Percentiles rank a stretch among this genome's conserved stretches.
Evolutionary conservation across 2,797 vertebrate genomes (phyloP).

Genomic region (Lophius americanus): DNA sequence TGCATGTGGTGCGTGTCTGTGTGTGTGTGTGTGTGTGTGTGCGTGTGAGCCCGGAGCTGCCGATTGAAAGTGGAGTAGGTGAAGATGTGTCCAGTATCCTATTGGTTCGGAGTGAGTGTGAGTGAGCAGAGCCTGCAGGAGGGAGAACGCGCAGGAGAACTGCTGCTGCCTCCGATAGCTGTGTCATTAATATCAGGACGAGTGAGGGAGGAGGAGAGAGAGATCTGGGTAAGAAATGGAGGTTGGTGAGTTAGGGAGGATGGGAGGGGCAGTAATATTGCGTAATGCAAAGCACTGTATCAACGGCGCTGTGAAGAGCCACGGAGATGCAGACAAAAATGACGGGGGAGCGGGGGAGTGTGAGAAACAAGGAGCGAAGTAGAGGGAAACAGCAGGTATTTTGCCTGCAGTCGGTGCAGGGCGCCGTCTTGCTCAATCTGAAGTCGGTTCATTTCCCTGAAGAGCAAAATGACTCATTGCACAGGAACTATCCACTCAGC

Average conservation of each 20-base stretch:
- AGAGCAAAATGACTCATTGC: constrained; percentile 61
- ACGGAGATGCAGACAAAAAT: constrained; percentile 46
- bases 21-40: constrained; percentile 22
- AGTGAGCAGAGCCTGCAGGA: constrained; percentile 72
- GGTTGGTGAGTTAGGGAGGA: constrained; percentile 58
- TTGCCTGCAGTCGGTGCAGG: constrained; percentile 38
- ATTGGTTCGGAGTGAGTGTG: constrained; percentile 40
- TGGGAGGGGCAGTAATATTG: constrained; percentile 79
- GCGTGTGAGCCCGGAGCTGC: constrained; percentile 9
- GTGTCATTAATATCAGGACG: constrained; percentile 84
- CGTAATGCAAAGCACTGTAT: constrained; percentile 72
- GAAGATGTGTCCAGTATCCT: constrained; percentile 49
- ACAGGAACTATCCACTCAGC: constrained; percentile 50
- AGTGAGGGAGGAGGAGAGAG: constrained; percentile 48
- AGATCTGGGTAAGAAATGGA: constrained; percentile 31
- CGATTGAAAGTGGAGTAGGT: constrained; percentile 34
- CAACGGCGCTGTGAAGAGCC: constrained; percentile 58
- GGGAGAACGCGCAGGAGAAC: constrained; percentile 80
- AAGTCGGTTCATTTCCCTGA: constrained; percentile 57
- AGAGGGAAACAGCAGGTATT: constrained; percentile 25
- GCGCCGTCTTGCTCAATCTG: constrained; percentile 29
- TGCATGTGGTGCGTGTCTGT: constrained; percentile 9
- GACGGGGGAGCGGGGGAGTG: constrained; percentile 10
- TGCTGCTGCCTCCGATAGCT: constrained; percentile 83
- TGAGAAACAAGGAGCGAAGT: constrained; percentile 4